Evolutionary conservation across 2,888 invertebrate species (phyloP).

Genomic region (Ophion ventricosus): DNA sequence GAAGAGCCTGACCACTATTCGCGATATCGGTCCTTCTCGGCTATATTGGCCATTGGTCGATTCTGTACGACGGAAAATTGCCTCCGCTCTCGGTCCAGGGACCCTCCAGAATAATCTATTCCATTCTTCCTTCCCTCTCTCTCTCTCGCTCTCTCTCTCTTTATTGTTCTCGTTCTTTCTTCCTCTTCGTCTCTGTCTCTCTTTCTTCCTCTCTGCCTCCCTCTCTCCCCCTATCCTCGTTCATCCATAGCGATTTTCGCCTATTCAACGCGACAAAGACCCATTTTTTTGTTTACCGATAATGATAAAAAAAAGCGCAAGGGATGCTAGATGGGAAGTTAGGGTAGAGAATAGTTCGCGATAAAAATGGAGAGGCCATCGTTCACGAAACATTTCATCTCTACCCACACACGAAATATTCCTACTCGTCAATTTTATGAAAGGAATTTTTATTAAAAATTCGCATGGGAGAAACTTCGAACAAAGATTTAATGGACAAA

Average conservation of each 20-base stretch:
- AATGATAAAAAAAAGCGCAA: conserved; percentile 21
- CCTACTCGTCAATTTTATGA: background rate
- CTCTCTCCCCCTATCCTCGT: conserved; percentile 11
- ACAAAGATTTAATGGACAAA: background rate
- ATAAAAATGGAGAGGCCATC: conserved; percentile 29
- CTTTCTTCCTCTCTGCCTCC: background rate
- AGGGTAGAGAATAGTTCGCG: conserved; percentile 40
- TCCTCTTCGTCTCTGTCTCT: conserved; percentile 12
- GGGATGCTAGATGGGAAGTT: conserved; percentile 18
- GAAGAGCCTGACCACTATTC: conserved; percentile 59
- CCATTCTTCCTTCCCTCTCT: conserved; percentile 49
- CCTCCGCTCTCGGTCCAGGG: conserved; percentile 49
- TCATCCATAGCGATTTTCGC: conserved; percentile 12
- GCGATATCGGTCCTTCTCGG: conserved; percentile 39
- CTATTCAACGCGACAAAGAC: conserved; percentile 18
- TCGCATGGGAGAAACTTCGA: background rate
- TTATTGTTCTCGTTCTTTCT: background rate
- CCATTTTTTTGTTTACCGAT: conserved; percentile 9
- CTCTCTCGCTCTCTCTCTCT: conserved; percentile 12
- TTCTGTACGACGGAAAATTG: conserved; percentile 58
- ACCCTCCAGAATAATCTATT: conserved; percentile 70
- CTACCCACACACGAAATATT: background rate
- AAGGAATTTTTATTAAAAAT: background rate
- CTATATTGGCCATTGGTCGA: conserved; percentile 15
- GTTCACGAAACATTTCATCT: conserved; percentile 51